Percentiles rank a stretch among this genome's conserved stretches.
Evolutionary conservation across 2,797 vertebrate species (phyloP).

Genomic region (Manis crassicaudata): DNA sequence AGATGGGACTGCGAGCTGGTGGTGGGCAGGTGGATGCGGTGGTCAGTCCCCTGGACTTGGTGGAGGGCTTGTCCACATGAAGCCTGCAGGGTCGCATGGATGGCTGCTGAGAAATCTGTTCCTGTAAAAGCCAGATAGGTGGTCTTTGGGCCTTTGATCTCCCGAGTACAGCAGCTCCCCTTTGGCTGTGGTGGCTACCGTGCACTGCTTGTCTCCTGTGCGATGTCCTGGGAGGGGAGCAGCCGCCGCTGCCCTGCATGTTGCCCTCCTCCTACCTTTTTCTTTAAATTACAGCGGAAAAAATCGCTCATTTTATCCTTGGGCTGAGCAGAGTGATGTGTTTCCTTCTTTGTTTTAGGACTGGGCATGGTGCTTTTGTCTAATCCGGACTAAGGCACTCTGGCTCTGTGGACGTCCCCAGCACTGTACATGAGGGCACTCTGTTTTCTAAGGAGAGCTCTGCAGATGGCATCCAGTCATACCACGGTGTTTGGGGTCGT

Average conservation of each 20-base stretch:
- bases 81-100: neutral
- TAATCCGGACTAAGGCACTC: no score
- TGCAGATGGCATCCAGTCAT: neutral
- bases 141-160: neutral
- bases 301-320: neutral
- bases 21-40: no score
- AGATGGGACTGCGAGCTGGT: neutral
- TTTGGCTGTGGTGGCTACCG: neutral
- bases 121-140: neutral
- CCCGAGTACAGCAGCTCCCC: constrained; percentile 15
- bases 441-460: neutral
- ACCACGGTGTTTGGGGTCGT: neutral
- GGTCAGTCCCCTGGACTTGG: neutral
- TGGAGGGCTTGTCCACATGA: neutral
- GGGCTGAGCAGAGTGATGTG: neutral
- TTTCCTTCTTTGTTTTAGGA: constrained; percentile 38
- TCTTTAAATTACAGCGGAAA: neutral
- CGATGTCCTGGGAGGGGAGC: neutral
- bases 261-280: neutral
- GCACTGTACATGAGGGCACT: no score
- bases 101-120: neutral
- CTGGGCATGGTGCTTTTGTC: neutral
- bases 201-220: neutral
- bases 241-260: neutral
- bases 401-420: no score